Conservation (phyloP, 2,797 vertebrate genomes). For the Myripristis jacobus region DNA sequence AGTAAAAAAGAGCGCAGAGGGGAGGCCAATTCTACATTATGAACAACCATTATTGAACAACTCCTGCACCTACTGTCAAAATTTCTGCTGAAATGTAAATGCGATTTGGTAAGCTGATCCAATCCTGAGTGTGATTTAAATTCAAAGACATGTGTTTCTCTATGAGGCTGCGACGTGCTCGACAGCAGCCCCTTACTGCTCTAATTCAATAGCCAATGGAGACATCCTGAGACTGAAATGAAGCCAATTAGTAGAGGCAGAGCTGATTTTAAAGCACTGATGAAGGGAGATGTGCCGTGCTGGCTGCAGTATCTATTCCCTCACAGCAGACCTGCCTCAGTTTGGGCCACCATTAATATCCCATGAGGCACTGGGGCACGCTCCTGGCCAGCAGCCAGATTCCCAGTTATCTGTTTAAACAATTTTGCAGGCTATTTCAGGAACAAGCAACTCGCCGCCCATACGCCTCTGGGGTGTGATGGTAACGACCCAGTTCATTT, state of each 20-base stretch:
- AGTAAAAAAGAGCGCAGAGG: conserved; percentile 29
- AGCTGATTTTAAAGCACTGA: conserved; percentile 86
- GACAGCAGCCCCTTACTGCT: conserved; percentile 79
- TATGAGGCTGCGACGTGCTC: conserved; percentile 68
- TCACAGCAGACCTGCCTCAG: conserved; percentile 81
- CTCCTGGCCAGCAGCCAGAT: conserved; percentile 82
- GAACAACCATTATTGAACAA: conserved; percentile 32
- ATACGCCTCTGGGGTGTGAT: conserved; percentile 79
- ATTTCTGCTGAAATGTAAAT: conserved; percentile 26
- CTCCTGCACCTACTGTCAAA: conserved; percentile 15
- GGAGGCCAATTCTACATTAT: conserved; percentile 21
- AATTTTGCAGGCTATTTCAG: conserved; percentile 86
- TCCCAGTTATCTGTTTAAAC: conserved; percentile 88
- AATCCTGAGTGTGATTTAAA: conserved; percentile 36
- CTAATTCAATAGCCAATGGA: conserved; percentile 86
- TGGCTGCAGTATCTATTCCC: conserved; percentile 84
- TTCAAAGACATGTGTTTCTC: conserved; percentile 42
- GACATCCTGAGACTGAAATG: conserved; percentile 86
- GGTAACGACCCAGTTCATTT: conserved; percentile 85
- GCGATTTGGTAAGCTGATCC: conserved; percentile 7
- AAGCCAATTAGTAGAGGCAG: conserved; percentile 86
- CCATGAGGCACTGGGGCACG: conserved; percentile 80
- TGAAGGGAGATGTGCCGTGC: conserved; percentile 85
- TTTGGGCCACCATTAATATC: conserved; percentile 82
- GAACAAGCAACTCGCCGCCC: conserved; percentile 78